Percentiles rank a stretch among this genome's conserved stretches.
Conservation (phyloP, 2,888 invertebrate species). For the Heliconius hortense region DNA sequence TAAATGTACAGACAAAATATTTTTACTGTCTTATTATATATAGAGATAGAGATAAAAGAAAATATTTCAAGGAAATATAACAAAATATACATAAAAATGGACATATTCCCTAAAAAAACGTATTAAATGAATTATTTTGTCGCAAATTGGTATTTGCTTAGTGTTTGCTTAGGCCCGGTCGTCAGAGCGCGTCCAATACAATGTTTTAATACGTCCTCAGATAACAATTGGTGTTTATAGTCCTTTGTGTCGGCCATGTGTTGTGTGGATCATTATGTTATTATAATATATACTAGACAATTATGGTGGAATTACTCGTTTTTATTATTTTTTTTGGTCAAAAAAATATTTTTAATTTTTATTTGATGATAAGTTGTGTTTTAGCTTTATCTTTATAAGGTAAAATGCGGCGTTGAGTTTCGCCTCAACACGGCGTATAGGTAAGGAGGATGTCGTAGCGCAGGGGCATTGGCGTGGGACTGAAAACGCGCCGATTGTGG, state of each 20-base stretch:
- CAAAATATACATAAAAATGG: not conserved
- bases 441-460: too few species aligned
- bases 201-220: constrained; percentile 21
- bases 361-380: too few species aligned
- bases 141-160: not conserved
- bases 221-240: constrained; percentile 26
- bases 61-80: too few species aligned
- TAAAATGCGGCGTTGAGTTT: too few species aligned
- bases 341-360: too few species aligned
- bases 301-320: not conserved
- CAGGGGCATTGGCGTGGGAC: too few species aligned
- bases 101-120: not conserved
- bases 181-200: constrained; percentile 1
- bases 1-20: too few species aligned
- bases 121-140: constrained; percentile 15
- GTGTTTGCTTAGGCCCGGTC: constrained; percentile 10
- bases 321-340: not conserved
- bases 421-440: too few species aligned
- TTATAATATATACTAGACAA: not conserved
- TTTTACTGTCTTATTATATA: too few species aligned
- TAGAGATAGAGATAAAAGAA: too few species aligned
- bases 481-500: too few species aligned
- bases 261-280: constrained; percentile 12
- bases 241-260: constrained; percentile 21
- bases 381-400: too few species aligned